These are phyloP conservation scores for Rhynchonema sp. DNA, from an alignment of 2,888 invertebrate genomes.

Conservation along the genomic window DNA sequence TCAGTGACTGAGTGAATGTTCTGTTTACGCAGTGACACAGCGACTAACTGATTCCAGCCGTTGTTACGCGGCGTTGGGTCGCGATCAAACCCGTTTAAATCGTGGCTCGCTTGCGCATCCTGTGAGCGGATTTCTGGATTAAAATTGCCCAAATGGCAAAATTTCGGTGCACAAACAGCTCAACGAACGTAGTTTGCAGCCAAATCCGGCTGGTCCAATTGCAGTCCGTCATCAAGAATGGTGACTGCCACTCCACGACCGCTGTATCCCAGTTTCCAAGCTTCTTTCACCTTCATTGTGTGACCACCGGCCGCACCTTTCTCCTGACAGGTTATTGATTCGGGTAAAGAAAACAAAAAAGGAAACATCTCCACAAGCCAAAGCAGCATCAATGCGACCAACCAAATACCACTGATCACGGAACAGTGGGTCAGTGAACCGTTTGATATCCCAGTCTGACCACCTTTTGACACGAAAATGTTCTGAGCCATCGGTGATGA, in stretches of 20 bases:
- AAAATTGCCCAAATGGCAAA: too few species aligned
- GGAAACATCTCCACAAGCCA: background rate
- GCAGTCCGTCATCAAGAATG: background rate
- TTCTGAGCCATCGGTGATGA: background rate
- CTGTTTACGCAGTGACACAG: too few species aligned
- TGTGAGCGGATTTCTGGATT: too few species aligned
- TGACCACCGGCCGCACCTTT: background rate
- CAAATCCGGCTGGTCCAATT: background rate
- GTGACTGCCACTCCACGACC: background rate
- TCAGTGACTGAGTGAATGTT: too few species aligned
- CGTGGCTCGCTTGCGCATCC: background rate
- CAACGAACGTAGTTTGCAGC: background rate
- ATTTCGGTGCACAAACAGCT: too few species aligned
- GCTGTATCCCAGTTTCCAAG: background rate
- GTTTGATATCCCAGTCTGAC: background rate
- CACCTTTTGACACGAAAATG: background rate
- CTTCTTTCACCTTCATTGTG: background rate
- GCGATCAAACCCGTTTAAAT: background rate
- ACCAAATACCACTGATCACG: constrained; percentile 5
- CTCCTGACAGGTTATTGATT: background rate
- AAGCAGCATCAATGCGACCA: background rate
- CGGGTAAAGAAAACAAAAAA: too few species aligned
- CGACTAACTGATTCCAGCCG: background rate
- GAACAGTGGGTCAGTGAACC: constrained; percentile 1
- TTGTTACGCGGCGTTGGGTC: background rate